Evolutionary conservation across 2,113 vertebrate species (phyloP), one percentile per base, ranked within the genome.

Genomic region (Boleophthalmus pectinirostris): DNA sequence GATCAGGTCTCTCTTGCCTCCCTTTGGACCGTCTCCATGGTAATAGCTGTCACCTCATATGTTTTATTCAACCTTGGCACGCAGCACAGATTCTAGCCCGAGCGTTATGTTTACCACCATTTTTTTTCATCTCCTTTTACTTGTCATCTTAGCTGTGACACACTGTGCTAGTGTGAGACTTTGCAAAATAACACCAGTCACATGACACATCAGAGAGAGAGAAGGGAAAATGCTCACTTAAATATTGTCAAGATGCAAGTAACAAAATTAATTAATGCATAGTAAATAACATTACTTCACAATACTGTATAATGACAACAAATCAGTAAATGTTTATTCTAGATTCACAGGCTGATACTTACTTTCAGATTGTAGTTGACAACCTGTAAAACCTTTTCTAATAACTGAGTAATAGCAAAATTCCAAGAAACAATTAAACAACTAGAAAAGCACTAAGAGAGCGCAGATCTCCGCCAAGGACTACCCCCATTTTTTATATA

Each of bases 1-100:
- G 82, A 78, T 58, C 46, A 56, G 75, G 60, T 71, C 76, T 67
- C 2, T 71, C 73, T 65, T 1, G 49, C 66, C 68, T 80, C 72
- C 47, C 72, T 68, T 81, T 69, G 78, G 79, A 73, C 56, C 2
- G 86, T 89, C 83, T 76, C 86, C 87, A 89, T 90, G 88, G 84
- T 49, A 66, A 87, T 81, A 77, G 70, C 82, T 84, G 79, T 82
- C 82, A 77, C 81, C 82, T 85, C 74, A 23, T 64, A 75, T 64
- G 74, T 81, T 85, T 83, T 80, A 88, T 80, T 88, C 84, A 86
- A 87, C 87, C 79, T 75, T 76, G 38, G 21, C 35, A 9, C 70
- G 80, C 71, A 20, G 63, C 66, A 79, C 64, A 82, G 20, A 54
- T n/a, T 54, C 15, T 35, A 76, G 72, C 61, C 43, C 63, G 58